Evolutionary conservation across 1,140 invertebrate genomes (phyloP), one percentile per base, ranked within the genome.

Genomic region (Eumaeus atala): DNA sequence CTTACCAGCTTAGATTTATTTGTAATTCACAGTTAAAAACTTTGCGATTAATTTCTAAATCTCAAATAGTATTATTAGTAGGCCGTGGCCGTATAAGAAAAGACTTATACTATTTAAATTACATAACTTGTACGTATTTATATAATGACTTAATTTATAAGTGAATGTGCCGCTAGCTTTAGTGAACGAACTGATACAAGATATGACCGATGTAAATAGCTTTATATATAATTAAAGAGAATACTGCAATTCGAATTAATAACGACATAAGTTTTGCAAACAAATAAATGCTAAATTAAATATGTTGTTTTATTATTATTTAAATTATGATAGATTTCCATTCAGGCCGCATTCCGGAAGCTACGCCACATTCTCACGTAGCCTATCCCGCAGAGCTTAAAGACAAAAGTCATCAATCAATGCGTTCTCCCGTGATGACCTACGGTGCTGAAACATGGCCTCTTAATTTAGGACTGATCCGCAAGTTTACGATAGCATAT

Each of bases 91-190:
- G 61, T 70, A 72, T 72, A 76, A 78, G 74, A 65, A 70, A 77
- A 74, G 70, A 83, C 80, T 82, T 78, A 81, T 84, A 79, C 74
- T 78, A 79, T 72, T 70, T 51, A 67, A 70, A 64, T 66, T 66
- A 62, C 55, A 62, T 72, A 77, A 28, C 6, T 71, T 69, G 66
- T 75, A 67, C 72, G 70, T 80, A 84, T 81, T 80, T 83, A 77
- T 77, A 56, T 74, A 66, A 58, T 52, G 16, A 44, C 61, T 77
- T 67, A 67, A 50, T 64, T 59, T 73, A 62, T 66, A 65, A 70
- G 38, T 58, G 54, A 64, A 66, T 59, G 62, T 77, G 74, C 74
- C 72, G 74, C 76, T 78, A 80, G 67, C 64, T 73, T 62, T 66
- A 69, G 60, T 61, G 44, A 74, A 78, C 72, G 75, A 77, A 77